These are phyloP conservation scores for Paratrypauchen microcephalus DNA, from an alignment of 2,797 vertebrate species.

Conservation along the genomic window DNA sequence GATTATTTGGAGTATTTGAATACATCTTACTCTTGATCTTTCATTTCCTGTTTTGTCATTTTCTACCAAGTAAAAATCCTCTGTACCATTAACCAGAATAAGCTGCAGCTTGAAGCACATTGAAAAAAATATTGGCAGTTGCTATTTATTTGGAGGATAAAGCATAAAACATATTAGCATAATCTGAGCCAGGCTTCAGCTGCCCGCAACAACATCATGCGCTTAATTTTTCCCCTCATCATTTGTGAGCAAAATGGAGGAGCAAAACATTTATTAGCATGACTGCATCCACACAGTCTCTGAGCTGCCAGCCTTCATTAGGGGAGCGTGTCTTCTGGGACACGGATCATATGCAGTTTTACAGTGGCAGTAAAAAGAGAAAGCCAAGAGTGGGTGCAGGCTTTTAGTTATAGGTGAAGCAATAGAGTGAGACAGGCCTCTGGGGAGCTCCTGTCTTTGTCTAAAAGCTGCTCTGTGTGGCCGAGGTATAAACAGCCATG, in stretches of 20 bases:
- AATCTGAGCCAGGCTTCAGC: conserved; percentile 59
- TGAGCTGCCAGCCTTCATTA: conserved; percentile 55
- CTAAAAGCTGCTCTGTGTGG: conserved; percentile 29
- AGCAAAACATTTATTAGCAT: conserved; percentile 51
- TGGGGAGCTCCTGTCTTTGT: conserved; percentile 30
- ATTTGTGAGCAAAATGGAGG: conserved; percentile 45
- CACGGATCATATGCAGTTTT: conserved; percentile 52
- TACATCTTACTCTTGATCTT: background rate
- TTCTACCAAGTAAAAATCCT: conserved; percentile 50
- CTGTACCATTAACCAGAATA: conserved; percentile 23
- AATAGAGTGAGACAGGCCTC: conserved; percentile 45
- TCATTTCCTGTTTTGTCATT: conserved; percentile 52
- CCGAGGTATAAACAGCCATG: conserved; percentile 25
- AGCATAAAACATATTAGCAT: conserved; percentile 65
- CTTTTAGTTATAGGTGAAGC: conserved; percentile 47
- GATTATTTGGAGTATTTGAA: background rate
- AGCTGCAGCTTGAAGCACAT: conserved; percentile 33
- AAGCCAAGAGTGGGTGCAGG: conserved; percentile 33
- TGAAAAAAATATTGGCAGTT: conserved; percentile 32
- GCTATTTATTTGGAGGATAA: conserved; percentile 63
- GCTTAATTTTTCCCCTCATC: conserved; percentile 58
- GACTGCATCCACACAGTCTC: conserved; percentile 39
- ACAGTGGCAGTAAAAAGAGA: conserved; percentile 48
- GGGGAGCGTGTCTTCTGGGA: conserved; percentile 47
- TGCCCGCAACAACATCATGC: conserved; percentile 47